Conservation (phyloP, 2,888 invertebrate species). For the Tipula helvola region DNA sequence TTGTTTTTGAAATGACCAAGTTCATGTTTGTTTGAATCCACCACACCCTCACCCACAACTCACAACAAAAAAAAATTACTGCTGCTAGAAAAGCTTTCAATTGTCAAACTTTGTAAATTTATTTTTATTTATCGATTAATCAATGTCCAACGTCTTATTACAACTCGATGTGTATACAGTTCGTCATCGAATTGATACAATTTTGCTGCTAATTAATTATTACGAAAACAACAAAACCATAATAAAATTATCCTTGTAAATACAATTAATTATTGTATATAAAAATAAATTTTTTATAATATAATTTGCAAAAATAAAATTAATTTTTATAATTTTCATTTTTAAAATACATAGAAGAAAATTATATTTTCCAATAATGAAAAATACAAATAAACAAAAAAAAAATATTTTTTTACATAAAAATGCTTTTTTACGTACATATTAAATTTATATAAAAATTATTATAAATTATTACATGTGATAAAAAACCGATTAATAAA, state of each 20-base stretch:
- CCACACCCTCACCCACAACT: too few species aligned
- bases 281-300: neutral
- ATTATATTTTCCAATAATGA: neutral
- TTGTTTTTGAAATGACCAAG: too few species aligned
- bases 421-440: neutral
- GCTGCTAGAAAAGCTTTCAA: neutral
- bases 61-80: neutral
- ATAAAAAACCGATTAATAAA: neutral
- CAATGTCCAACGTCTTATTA: neutral
- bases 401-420: neutral
- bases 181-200: neutral
- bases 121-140: neutral
- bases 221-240: neutral
- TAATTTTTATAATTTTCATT: neutral
- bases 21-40: too few species aligned
- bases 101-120: neutral
- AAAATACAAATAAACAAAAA: neutral
- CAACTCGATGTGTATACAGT: neutral
- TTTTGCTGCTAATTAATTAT: neutral
- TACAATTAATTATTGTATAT: neutral
- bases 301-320: neutral
- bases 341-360: neutral
- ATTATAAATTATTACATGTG: neutral
- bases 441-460: neutral
- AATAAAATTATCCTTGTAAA: neutral